phyloP scores from a whole-genome alignment of 2,888 invertebrate species.

The Ecdyonurus torrentis region DNA sequence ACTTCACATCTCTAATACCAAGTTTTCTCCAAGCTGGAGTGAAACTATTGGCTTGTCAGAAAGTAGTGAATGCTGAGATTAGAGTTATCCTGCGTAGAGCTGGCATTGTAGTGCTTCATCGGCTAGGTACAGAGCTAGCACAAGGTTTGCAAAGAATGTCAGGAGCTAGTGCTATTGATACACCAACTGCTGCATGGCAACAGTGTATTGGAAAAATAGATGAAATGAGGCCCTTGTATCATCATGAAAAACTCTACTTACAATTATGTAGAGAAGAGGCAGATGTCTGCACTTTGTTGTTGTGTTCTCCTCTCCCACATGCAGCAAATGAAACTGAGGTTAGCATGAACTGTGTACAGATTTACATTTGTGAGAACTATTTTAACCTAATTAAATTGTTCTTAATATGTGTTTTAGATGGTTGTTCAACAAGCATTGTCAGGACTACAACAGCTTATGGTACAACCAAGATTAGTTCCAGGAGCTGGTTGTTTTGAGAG shows the following conservation, averaged over 20 bases:
- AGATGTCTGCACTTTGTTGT: neutral
- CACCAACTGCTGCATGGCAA: neutral
- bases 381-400: neutral
- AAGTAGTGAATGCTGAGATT: neutral
- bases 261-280: neutral
- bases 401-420: constrained; percentile 7
- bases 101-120: neutral
- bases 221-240: neutral
- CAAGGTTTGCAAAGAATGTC: neutral
- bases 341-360: neutral
- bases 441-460: constrained; percentile 9
- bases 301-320: neutral
- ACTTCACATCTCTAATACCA: neutral
- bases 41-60: constrained; percentile 6
- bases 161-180: neutral
- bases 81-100: neutral
- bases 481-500: constrained; percentile 14
- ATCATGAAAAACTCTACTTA: neutral
- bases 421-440: constrained; percentile 10
- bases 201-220: neutral
- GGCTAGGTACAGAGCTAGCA: constrained; percentile 7
- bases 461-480: constrained; percentile 10
- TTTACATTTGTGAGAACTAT: neutral
- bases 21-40: constrained; percentile 5
- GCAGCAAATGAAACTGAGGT: neutral